These are phyloP conservation scores for Trogon melanurus DNA, from an alignment of 2,113 vertebrate genomes.

Conservation along the genomic window DNA sequence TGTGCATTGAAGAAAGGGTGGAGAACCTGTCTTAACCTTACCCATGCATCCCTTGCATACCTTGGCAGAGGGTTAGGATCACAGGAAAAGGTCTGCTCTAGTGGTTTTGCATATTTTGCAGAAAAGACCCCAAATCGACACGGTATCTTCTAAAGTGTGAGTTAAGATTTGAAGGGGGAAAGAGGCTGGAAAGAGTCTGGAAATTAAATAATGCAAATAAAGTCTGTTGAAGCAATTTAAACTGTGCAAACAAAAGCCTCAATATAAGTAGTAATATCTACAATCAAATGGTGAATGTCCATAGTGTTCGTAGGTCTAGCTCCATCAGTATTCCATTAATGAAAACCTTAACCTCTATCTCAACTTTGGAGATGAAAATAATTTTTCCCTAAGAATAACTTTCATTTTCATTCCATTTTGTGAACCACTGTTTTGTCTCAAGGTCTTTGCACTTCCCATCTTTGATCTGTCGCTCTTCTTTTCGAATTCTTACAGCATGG, in stretches of 20 bases:
- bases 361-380: not conserved
- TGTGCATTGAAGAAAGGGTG: not conserved
- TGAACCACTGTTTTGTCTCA: conserved; percentile 94
- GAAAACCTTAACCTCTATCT: conserved; percentile 18
- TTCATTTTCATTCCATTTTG: conserved; percentile 91
- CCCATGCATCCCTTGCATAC: not conserved
- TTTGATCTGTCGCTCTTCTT: conserved; percentile 83
- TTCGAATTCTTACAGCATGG: conserved; percentile 92
- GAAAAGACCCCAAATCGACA: not conserved
- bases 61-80: not conserved
- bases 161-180: conserved; percentile 4
- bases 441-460: conserved; percentile 80
- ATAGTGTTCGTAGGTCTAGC: conserved; percentile 40
- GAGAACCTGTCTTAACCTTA: not conserved
- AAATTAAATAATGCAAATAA: conserved; percentile 72
- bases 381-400: conserved; percentile 84
- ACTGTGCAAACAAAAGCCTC: conserved; percentile 74
- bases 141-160: not conserved
- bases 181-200: conserved; percentile 23
- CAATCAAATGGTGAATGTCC: conserved; percentile 51
- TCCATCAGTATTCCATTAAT: not conserved
- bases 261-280: conserved; percentile 45
- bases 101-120: not conserved
- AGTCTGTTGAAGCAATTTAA: conserved; percentile 54
- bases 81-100: not conserved